A percentile compares a stretch with the other conserved stretches of the same genome.
Evolutionary conservation across 2,888 invertebrate species (phyloP).

Genomic region (Acleris sparsana): DNA sequence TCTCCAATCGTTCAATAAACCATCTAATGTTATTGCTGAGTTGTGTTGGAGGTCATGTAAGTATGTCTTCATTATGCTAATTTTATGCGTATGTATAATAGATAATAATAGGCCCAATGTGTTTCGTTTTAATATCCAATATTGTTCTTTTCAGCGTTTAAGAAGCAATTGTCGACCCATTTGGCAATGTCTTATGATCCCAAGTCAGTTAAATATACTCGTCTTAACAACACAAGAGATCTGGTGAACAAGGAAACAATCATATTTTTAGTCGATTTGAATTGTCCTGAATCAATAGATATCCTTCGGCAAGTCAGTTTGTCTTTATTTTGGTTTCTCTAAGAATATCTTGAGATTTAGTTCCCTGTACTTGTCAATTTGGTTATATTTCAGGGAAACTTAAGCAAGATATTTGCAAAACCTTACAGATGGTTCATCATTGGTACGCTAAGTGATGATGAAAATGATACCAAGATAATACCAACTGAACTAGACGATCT

Average conservation of each 20-base stretch:
- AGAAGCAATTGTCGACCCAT: slow-evolving; percentile 44
- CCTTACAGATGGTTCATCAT: slow-evolving; percentile 64
- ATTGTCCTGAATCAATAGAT: slow-evolving; percentile 43
- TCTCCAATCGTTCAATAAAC: slow-evolving; percentile 51
- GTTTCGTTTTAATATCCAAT: neutral
- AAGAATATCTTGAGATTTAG: too few relatives aligned
- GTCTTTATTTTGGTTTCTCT: neutral
- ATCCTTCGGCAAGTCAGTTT: slow-evolving; percentile 49
- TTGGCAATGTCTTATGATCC: slow-evolving; percentile 42
- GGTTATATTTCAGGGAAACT: slow-evolving; percentile 48
- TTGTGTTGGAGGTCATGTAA: slow-evolving; percentile 60
- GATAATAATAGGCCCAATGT: neutral
- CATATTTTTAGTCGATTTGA: slow-evolving; percentile 46
- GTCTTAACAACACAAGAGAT: slow-evolving; percentile 39
- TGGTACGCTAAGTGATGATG: slow-evolving; percentile 38
- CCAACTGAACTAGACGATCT: slow-evolving; percentile 44
- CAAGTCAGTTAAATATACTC: slow-evolving; percentile 45
- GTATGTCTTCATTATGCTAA: slow-evolving; percentile 34
- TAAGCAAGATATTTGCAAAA: slow-evolving; percentile 49
- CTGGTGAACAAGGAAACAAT: slow-evolving; percentile 39
- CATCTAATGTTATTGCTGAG: slow-evolving; percentile 53
- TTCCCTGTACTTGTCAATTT: too few relatives aligned
- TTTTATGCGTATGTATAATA: neutral
- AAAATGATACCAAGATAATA: slow-evolving; percentile 21
- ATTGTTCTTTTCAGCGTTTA: slow-evolving; percentile 37